Base-by-base conservation (phyloP, 1,140 invertebrate genomes). In the Meloidogyne floridensis region DNA sequence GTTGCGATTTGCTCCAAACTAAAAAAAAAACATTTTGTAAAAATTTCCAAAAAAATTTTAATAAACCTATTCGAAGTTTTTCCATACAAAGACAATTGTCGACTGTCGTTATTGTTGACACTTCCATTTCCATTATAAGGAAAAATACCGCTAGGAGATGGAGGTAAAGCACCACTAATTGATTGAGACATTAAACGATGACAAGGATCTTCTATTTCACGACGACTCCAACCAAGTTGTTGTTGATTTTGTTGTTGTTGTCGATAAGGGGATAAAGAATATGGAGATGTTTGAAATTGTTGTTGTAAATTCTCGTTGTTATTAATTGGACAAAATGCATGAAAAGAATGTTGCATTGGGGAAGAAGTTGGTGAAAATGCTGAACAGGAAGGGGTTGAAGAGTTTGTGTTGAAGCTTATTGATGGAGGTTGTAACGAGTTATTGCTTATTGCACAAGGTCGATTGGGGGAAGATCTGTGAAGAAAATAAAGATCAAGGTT, bases 341-440 rank as follows among this genome's bases (percentile, higher is more conserved):
- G 72, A 13, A 74, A 74, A 47, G 72, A 74, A 54, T 74, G 72
- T 18, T 74, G 72, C 72, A 74, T 74, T 18, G 72, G 72, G 5
- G 43, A 54, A 2, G 72, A 54, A 10, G 72, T 47, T n/a, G 72
- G 72, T 32, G 75, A 56, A 54, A 56, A 77, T 20, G 56, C 3
- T 9, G 75, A 54, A n/a, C 5, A 56, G 15, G 53, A 59, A 10
- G n/a, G 20, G 3, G 7, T 47, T 47, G 75, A 7, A 20, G 75
- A 56, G n/a, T 56, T 32, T 32, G 75, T 56, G 15, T 20, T 20
- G 5, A 10, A 51, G 65, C 42, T 32, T n/a, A 20, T 77, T 7
- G 75, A 15, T 32, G 53, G 7, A 56, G 75, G 54, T 15, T 51
- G 75, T 69, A 59, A 15, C 0, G 47, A 43, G 3, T 18, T n/a